Evolutionary conservation across 2,888 invertebrate species (phyloP).

Genomic region (Macaria notata): DNA sequence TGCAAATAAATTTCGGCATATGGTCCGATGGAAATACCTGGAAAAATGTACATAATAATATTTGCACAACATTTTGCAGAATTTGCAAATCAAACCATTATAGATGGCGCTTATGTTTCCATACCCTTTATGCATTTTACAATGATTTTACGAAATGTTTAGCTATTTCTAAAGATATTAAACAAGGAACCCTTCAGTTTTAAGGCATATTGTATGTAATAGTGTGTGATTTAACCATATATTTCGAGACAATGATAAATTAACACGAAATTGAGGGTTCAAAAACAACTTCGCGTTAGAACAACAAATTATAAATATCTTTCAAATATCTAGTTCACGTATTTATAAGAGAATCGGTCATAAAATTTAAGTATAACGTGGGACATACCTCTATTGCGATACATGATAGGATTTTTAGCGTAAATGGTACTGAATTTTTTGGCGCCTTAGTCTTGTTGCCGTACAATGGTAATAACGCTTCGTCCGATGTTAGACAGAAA

Average conservation of each 20-base stretch:
- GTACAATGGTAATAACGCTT: conserved; percentile 85
- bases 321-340: too few species aligned
- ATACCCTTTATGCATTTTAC: not conserved
- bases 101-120: conserved; percentile 39
- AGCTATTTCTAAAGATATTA: too few species aligned
- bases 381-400: conserved; percentile 87
- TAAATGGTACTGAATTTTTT: conserved; percentile 85
- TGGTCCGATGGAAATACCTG: conserved; percentile 86
- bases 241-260: too few species aligned
- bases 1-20: conserved; percentile 88
- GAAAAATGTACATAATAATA: conserved; percentile 22
- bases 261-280: too few species aligned
- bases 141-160: too few species aligned
- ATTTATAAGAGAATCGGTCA: too few species aligned
- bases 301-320: too few species aligned
- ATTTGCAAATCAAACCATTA: not conserved
- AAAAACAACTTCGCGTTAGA: too few species aligned
- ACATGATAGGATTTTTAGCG: conserved; percentile 89
- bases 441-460: conserved; percentile 69
- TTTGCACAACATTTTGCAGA: not conserved
- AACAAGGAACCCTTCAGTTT: too few species aligned
- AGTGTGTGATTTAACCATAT: too few species aligned
- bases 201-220: too few species aligned
- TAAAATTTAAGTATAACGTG: not conserved
- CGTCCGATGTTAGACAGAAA: conserved; percentile 87